phyloP scores from a whole-genome alignment of 2,113 vertebrate genomes.

The Mustelus asterias region DNA sequence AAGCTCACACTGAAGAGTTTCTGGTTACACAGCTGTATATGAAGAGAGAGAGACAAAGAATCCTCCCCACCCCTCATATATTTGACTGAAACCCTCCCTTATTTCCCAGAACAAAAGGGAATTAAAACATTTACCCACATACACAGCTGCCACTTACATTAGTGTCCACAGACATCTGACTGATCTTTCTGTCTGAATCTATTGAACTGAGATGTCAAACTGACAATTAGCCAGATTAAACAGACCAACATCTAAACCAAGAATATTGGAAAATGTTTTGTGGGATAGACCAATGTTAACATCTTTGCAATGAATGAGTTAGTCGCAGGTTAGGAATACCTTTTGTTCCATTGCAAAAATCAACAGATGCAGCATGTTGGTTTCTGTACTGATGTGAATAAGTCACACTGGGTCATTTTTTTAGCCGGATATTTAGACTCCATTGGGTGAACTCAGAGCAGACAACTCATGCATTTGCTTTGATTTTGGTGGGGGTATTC shows the following conservation, averaged over 20 bases:
- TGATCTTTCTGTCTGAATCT: neutral
- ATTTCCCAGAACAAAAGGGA: neutral
- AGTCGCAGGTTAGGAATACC: neutral
- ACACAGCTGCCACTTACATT: neutral
- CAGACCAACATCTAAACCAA: neutral
- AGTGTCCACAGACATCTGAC: neutral
- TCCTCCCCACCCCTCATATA: neutral
- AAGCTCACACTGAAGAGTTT: neutral
- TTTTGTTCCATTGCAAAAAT: neutral
- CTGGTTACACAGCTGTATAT: neutral
- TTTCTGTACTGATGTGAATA: neutral
- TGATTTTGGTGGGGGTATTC: slow-evolving; percentile 17
- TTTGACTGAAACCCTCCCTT: neutral
- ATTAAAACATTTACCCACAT: neutral
- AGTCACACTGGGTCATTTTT: neutral
- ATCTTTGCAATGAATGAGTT: neutral
- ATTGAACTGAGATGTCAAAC: slow-evolving; percentile 20
- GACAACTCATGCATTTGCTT: neutral
- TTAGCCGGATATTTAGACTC: neutral
- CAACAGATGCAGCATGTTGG: neutral
- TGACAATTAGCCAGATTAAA: slow-evolving; percentile 15
- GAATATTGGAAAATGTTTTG: neutral
- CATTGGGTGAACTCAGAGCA: neutral
- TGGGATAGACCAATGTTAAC: neutral
- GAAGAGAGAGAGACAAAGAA: neutral